phyloP scores from a whole-genome alignment of 2,888 invertebrate species.

The Saturnia japonica region DNA sequence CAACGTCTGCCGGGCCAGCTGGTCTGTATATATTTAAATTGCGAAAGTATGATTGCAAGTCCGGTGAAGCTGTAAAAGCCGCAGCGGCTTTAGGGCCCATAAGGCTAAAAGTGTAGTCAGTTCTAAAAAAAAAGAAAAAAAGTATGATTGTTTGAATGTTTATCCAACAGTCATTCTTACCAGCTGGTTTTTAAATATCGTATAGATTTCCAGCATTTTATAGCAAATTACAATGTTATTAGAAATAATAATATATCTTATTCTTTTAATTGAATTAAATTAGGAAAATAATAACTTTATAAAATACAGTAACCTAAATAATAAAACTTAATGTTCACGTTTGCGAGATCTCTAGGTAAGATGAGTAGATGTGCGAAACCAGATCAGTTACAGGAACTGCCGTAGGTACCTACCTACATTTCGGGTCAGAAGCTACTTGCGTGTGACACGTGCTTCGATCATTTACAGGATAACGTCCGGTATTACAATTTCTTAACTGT shows the following conservation, averaged over 20 bases:
- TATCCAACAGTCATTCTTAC: no score
- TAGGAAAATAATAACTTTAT: neutral
- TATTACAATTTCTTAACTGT: slow-evolving; percentile 8
- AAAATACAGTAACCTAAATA: slow-evolving; percentile 8
- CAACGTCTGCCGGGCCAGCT: no score
- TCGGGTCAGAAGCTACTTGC: slow-evolving; percentile 9
- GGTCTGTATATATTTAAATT: no score
- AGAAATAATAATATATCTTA: neutral
- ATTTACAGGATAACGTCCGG: neutral
- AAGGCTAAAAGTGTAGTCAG: no score
- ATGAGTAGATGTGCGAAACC: slow-evolving; percentile 3
- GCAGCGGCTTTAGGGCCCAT: no score
- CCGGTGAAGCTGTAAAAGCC: no score
- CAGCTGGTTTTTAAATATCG: no score
- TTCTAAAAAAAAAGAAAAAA: no score
- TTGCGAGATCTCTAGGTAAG: slow-evolving; percentile 1
- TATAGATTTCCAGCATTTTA: no score
- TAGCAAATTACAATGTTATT: neutral
- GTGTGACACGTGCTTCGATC: slow-evolving; percentile 8
- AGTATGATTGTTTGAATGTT: no score
- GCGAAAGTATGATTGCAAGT: no score
- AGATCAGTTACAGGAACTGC: slow-evolving; percentile 12
- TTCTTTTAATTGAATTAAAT: neutral
- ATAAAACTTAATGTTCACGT: slow-evolving; percentile 1
- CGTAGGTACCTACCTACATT: slow-evolving; percentile 9